phyloP scores from a whole-genome alignment of 2,888 invertebrate genomes.

The Sinopyrophorus schimmeli region DNA sequence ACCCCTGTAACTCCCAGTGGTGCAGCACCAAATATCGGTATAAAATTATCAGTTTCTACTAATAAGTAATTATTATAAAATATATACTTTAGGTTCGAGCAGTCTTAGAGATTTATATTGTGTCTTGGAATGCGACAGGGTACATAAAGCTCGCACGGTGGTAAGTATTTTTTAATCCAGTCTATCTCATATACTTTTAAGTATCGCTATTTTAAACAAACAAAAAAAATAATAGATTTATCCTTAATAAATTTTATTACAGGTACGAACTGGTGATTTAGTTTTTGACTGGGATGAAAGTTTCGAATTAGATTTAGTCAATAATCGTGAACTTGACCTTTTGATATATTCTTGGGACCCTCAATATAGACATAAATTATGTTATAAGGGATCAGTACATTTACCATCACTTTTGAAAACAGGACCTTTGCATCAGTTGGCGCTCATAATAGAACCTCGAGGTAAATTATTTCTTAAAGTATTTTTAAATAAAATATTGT shows the following conservation, averaged over 20 bases:
- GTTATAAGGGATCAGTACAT: conserved; percentile 89
- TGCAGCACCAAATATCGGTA: conserved; percentile 54
- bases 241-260: conserved; percentile 12
- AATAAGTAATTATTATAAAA: background rate
- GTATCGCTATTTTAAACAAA: too few species aligned
- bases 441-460: conserved; percentile 79
- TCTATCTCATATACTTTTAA: background rate
- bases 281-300: conserved; percentile 99
- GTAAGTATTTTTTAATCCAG: conserved; percentile 56
- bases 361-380: conserved; percentile 93
- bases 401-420: conserved; percentile 79
- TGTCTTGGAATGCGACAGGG: conserved; percentile 94
- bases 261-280: conserved; percentile 89
- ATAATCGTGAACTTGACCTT: conserved; percentile 92
- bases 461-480: conserved; percentile 43
- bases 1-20: conserved; percentile 69
- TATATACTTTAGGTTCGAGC: conserved; percentile 54
- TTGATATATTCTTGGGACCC: conserved; percentile 99
- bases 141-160: conserved; percentile 95
- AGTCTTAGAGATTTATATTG: conserved; percentile 89
- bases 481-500: conserved; percentile 2
- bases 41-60: background rate
- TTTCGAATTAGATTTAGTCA: conserved; percentile 94
- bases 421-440: conserved; percentile 84
- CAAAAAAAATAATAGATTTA: too few species aligned